phyloP scores from a whole-genome alignment of 2,113 vertebrate species.

The Chitala chitala region DNA sequence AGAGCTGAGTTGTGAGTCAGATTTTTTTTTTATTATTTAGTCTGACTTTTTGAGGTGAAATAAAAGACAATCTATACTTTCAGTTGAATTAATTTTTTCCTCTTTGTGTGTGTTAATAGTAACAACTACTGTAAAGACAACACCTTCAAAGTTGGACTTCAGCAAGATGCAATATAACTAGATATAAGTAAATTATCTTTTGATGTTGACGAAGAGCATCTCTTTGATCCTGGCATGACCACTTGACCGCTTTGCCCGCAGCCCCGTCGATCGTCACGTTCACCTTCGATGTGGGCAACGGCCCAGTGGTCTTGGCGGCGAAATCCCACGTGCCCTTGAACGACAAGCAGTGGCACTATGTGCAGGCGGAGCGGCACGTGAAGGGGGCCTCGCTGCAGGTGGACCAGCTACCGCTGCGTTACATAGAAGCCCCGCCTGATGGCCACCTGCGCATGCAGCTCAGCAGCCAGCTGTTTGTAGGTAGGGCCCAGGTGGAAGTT shows the following conservation, averaged over 20 bases:
- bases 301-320: conserved; percentile 70
- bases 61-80: not conserved
- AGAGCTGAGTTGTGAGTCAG: conserved; percentile 88
- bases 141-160: not conserved
- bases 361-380: conserved; percentile 82
- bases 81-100: not conserved
- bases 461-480: conserved; percentile 88
- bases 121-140: not conserved
- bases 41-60: not conserved
- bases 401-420: conserved; percentile 76
- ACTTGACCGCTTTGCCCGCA: conserved; percentile 38
- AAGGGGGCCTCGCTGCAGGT: conserved; percentile 86
- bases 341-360: conserved; percentile 91
- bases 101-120: not conserved
- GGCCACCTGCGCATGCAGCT: conserved; percentile 80
- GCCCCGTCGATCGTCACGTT: conserved; percentile 83
- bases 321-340: conserved; percentile 79
- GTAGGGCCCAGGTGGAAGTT: conserved; percentile 61
- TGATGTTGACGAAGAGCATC: not conserved
- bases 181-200: conserved; percentile 8
- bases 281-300: conserved; percentile 84
- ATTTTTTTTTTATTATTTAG: not conserved
- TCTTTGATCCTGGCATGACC: not conserved
- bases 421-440: conserved; percentile 69
- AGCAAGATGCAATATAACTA: not conserved